Conservation (phyloP, 1,140 invertebrate species). For the Cotesia typhae region DNA sequence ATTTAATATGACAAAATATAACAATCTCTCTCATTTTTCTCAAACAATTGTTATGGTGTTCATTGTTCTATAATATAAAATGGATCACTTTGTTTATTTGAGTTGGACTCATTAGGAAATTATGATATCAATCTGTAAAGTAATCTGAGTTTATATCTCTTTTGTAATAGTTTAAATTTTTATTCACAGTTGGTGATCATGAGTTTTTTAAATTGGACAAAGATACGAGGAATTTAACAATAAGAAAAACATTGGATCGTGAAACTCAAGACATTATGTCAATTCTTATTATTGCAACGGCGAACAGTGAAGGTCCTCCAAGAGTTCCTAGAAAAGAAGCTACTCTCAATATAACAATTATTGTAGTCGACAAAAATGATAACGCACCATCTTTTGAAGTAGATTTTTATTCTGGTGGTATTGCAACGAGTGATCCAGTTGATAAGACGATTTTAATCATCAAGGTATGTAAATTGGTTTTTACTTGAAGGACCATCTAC, state of each 20-base stretch:
- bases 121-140: too few species aligned
- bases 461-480: constrained; percentile 49
- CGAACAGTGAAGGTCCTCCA: constrained; percentile 50
- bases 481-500: background rate
- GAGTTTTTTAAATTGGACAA: constrained; percentile 58
- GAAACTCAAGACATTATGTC: constrained; percentile 49
- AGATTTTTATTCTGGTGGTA: constrained; percentile 62
- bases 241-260: constrained; percentile 58
- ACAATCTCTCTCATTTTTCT: too few species aligned
- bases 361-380: constrained; percentile 66
- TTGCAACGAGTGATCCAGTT: constrained; percentile 58
- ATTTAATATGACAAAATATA: too few species aligned
- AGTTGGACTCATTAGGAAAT: too few species aligned
- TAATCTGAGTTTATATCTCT: background rate
- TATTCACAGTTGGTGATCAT: constrained; percentile 57
- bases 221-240: constrained; percentile 51
- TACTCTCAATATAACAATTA: constrained; percentile 59
- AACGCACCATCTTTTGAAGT: constrained; percentile 62
- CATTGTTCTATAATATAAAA: too few species aligned
- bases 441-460: constrained; percentile 61
- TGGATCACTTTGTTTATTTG: too few species aligned
- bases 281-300: constrained; percentile 57
- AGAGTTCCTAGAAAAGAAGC: constrained; percentile 44
- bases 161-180: constrained; percentile 13
- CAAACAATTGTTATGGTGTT: too few species aligned